Conservation (phyloP, 2,888 invertebrate genomes). For the Rotaria sp. region DNA sequence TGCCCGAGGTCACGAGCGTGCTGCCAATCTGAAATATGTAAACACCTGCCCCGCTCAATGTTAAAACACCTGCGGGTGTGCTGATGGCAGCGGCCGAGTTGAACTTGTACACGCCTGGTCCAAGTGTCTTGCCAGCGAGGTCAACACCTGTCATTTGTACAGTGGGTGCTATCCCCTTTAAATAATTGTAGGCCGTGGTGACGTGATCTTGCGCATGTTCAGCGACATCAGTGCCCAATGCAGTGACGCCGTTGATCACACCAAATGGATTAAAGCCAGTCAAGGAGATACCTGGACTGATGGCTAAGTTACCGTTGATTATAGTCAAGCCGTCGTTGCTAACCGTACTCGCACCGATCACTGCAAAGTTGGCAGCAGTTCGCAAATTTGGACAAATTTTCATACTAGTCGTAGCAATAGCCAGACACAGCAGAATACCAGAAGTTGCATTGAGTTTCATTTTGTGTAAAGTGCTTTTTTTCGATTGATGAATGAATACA, state of each 20-base stretch:
- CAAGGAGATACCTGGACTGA: background rate
- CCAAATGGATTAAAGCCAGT: background rate
- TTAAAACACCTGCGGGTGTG: background rate
- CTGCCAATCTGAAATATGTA: conserved; percentile 2
- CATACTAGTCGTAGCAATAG: background rate
- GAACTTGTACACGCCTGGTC: background rate
- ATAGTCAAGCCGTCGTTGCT: background rate
- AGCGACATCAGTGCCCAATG: background rate
- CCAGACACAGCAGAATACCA: background rate
- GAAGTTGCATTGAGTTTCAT: background rate
- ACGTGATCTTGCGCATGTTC: background rate
- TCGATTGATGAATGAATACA: background rate
- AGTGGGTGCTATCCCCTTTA: background rate
- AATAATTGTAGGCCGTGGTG: background rate
- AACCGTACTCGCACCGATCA: background rate
- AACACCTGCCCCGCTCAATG: background rate
- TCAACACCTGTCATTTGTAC: background rate
- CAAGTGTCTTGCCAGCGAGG: background rate
- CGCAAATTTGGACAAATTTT: background rate
- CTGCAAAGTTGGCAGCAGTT: background rate
- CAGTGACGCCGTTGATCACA: background rate
- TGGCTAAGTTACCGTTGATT: background rate
- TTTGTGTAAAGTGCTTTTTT: background rate
- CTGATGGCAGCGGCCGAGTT: background rate
- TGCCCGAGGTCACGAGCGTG: background rate